Evolutionary conservation across 2,797 vertebrate species (phyloP), one percentile per base, ranked within the genome.

Genomic region (Sandelia bainsii): DNA sequence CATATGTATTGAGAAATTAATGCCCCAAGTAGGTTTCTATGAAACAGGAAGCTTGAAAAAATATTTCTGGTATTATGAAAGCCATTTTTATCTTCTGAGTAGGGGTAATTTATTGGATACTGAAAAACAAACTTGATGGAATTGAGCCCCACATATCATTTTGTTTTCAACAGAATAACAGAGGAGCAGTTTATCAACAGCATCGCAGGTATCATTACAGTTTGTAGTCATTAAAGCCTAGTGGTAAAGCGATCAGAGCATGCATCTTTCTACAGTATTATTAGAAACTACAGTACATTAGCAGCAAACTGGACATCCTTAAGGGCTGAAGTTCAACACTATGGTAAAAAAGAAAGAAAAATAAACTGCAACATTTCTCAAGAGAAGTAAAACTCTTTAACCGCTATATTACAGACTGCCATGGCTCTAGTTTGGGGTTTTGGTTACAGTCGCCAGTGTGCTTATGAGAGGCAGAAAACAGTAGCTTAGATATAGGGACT

Each of bases 261-360:
- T 97, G 95, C 94, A 95, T 95, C 95, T 95, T 93, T 91, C 92
- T 93, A 93, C 89, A 93, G 93, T 94, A 94, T 94, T 82, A 73
- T 91, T 94, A 93, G 90, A 95, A 95, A 95, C 92, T 93, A 93
- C 93, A 91, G 95, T 95, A 96, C 85, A 75, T 92, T 96, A 97
- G 96, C 97, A 98, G 96, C 96, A 97, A 93, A 96, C 95, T 94
- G 95, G 96, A 96, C 95, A 95, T 96, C 96, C 95, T 95, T 94
- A 90, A 94, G 94, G 95, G 94, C 95, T 94, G 92, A 94, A 93
- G 93, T 89, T 75, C 84, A 89, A 92, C 92, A 93, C 89, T 89
- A 91, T 94, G 90, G 81, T 89, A 59, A 75, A 92, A 93, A 77
- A 85, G 72, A 57, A 88, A 83, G 62, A 89, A 90, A 92, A 91